Conservation (phyloP, 2,113 vertebrate genomes). For the Siphamia tubifer region DNA sequence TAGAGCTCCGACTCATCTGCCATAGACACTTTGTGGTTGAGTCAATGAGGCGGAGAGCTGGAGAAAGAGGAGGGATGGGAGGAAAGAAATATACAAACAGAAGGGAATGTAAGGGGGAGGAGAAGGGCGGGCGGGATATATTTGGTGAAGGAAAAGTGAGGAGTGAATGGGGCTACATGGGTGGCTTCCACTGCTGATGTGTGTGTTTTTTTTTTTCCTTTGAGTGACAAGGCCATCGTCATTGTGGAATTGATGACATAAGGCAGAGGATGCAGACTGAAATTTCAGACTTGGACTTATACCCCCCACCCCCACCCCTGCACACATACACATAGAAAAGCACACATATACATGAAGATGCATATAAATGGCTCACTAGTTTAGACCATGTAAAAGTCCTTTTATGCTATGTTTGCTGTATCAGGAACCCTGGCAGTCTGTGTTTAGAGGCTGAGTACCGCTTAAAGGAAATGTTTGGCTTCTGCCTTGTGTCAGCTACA, state of each 20-base stretch:
- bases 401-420: background rate
- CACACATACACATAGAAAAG: background rate
- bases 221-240: conserved; percentile 71
- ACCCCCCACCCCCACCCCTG: background rate
- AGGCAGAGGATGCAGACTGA: conserved; percentile 48
- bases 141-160: conserved; percentile 54
- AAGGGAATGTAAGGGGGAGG: conserved; percentile 43
- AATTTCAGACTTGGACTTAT: conserved; percentile 37
- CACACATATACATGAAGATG: background rate
- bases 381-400: background rate
- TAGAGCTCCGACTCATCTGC: conserved; percentile 47
- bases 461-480: conserved; percentile 47
- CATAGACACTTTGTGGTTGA: conserved; percentile 64
- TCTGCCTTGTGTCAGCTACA: conserved; percentile 64
- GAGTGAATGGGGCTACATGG: conserved; percentile 60
- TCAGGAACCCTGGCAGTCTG: conserved; percentile 33
- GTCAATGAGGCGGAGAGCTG: conserved; percentile 59
- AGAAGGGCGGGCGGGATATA: conserved; percentile 6
- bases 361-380: background rate
- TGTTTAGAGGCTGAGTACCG: conserved; percentile 43
- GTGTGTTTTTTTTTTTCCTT: conserved; percentile 1
- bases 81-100: conserved; percentile 49
- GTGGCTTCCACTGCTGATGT: conserved; percentile 66
- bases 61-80: conserved; percentile 47
- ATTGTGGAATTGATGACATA: conserved; percentile 49